Conservation (phyloP, 2,888 invertebrate species). For the Sarcophaga rosellei region DNA sequence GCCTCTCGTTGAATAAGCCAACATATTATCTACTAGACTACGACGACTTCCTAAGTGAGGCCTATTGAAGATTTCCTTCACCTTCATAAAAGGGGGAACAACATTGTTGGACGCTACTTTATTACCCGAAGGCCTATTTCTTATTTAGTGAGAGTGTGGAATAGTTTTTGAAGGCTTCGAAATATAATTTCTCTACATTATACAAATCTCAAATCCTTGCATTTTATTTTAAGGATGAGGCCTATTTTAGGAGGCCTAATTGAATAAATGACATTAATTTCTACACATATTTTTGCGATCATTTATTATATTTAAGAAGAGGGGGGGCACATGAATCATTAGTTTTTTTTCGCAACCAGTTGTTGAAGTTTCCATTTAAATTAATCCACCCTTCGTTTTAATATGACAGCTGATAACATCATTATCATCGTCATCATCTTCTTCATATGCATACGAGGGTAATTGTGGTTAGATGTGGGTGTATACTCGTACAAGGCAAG, state of each 20-base stretch:
- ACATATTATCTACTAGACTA: no score
- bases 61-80: no score
- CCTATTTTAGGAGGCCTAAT: background rate
- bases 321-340: conserved; percentile 35
- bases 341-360: conserved; percentile 54
- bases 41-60: no score
- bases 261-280: conserved; percentile 20
- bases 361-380: conserved; percentile 77
- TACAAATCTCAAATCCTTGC: no score
- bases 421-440: conserved; percentile 13
- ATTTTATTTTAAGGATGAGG: no score
- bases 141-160: no score
- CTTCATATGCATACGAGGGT: conserved; percentile 47
- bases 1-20: no score
- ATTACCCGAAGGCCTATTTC: no score
- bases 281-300: conserved; percentile 9
- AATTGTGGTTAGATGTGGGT: background rate
- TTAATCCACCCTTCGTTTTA: conserved; percentile 75
- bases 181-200: no score
- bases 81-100: no score
- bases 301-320: conserved; percentile 45
- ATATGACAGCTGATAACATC: conserved; percentile 73
- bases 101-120: no score
- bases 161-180: no score
- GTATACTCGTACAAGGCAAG: conserved; percentile 40